Base-by-base conservation (phyloP, 2,797 vertebrate species). In the Sebastes taczanowskii region DNA sequence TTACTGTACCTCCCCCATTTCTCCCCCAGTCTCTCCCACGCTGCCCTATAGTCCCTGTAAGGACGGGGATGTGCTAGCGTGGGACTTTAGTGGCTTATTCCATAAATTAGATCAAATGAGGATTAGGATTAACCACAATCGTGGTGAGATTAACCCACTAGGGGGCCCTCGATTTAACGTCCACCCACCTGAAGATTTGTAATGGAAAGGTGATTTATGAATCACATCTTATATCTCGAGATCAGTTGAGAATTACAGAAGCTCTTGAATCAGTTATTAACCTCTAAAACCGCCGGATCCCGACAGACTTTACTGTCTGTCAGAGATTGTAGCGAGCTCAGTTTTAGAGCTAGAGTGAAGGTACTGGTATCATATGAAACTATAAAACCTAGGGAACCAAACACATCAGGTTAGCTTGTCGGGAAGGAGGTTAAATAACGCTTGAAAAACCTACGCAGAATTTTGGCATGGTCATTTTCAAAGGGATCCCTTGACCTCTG, bases 81-180 rank as follows among this genome's bases (percentile, higher is more conserved):
- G 32, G 80, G 67, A 79, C 71, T 78, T 93, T 61, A 86, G 65
- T 87, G 71, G 76, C 53, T 90, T 89, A 92, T 73, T 85, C 63
- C 63, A 78, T 85, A 85, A 82, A 91, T 87, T 52, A 88, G 81
- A 88, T 92, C 88, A 89, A 75, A 86, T 49, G 61, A 82, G 86
- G 89, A 91, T 94, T 93, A 91, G 85, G 91, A 92, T 94, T 92
- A 92, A 79, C 62, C 55, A 69, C 76, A 77, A 25, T 83, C 20
- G 8, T 49, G 30, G 30, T 77, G 67, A 81, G 80, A 81, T 88
- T 86, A 81, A 63, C 38, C 70, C 58, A 35, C 38, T 25, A 5
- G 62, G 34, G 18, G 62, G n/a, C 14, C 14, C n/a, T n/a, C 68
- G 8, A 65, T 27, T 59, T 75, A 34, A 23, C 4, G 7, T 11